Evolutionary conservation across 2,888 invertebrate species (phyloP).

Genomic region (Tortrix viridana): DNA sequence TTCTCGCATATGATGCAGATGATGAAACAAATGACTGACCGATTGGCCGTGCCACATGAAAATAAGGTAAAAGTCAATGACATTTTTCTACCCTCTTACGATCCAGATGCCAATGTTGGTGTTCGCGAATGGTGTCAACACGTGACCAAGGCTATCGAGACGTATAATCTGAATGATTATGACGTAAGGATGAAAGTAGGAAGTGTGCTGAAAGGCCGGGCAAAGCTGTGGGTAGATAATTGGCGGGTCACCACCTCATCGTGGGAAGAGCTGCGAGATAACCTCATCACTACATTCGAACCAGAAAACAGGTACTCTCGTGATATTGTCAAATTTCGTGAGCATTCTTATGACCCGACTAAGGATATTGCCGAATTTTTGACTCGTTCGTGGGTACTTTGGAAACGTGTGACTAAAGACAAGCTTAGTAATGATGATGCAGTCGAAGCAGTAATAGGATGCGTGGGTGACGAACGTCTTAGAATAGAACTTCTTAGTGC

Average conservation of each 20-base stretch:
- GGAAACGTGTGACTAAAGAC: constrained; percentile 47
- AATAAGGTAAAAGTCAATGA: constrained; percentile 1
- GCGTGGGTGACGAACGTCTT: constrained; percentile 45
- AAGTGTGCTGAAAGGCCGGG: constrained; percentile 6
- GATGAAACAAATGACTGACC: background rate
- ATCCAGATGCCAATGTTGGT: constrained; percentile 2
- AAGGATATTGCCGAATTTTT: constrained; percentile 48
- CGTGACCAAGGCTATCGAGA: background rate
- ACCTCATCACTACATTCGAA: constrained; percentile 42
- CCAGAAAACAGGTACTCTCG: constrained; percentile 50
- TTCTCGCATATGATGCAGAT: background rate
- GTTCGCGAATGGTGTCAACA: constrained; percentile 1
- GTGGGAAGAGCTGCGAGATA: constrained; percentile 9
- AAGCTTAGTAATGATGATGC: constrained; percentile 43
- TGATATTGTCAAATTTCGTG: constrained; percentile 45
- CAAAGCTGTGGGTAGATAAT: constrained; percentile 37
- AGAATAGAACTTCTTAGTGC: constrained; percentile 47
- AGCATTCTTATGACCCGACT: constrained; percentile 44
- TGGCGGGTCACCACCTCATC: constrained; percentile 45
- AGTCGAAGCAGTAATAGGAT: constrained; percentile 49
- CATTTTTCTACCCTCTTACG: constrained; percentile 2
- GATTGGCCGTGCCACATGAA: background rate
- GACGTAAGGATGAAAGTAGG: constrained; percentile 6
- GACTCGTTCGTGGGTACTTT: constrained; percentile 48
- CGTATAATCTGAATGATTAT: constrained; percentile 3